Conservation (phyloP, 2,113 vertebrate genomes). For the Cheilinus undulatus region DNA sequence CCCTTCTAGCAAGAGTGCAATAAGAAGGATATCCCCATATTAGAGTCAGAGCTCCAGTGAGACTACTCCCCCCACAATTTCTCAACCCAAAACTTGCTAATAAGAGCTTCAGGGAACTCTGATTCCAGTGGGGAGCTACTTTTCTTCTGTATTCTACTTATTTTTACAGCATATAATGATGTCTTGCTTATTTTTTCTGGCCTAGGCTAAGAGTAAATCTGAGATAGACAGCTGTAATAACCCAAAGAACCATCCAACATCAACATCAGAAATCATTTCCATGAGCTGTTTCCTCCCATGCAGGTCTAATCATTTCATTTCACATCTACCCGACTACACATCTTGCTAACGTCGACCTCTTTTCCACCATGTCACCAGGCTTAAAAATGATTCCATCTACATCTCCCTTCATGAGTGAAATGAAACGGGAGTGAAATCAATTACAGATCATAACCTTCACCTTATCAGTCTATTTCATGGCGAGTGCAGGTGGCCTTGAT, state of each 20-base stretch:
- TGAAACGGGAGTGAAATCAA: conserved; percentile 62
- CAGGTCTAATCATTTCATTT: conserved; percentile 46
- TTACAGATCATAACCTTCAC: conserved; percentile 61
- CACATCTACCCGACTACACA: conserved; percentile 18
- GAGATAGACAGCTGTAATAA: conserved; percentile 8
- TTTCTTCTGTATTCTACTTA: not conserved
- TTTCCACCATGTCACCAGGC: conserved; percentile 23
- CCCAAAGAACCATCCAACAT: conserved; percentile 3
- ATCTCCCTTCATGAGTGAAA: conserved; percentile 63
- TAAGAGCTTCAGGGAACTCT: not conserved
- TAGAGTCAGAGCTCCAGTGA: not conserved
- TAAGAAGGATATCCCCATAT: too few species aligned
- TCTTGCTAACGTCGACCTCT: conserved; percentile 22
- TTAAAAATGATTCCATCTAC: conserved; percentile 53
- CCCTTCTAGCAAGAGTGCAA: too few species aligned
- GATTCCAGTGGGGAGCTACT: not conserved
- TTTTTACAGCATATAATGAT: not conserved
- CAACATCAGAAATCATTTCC: conserved; percentile 3
- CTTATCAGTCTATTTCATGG: conserved; percentile 64
- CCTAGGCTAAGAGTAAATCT: not conserved
- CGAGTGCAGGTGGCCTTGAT: conserved; percentile 29
- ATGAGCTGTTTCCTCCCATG: conserved; percentile 21
- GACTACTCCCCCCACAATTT: not conserved
- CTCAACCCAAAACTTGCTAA: not conserved
- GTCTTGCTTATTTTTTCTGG: not conserved